Evolutionary conservation across 2,888 invertebrate species (phyloP).

Genomic region (Acrobasis consociella): DNA sequence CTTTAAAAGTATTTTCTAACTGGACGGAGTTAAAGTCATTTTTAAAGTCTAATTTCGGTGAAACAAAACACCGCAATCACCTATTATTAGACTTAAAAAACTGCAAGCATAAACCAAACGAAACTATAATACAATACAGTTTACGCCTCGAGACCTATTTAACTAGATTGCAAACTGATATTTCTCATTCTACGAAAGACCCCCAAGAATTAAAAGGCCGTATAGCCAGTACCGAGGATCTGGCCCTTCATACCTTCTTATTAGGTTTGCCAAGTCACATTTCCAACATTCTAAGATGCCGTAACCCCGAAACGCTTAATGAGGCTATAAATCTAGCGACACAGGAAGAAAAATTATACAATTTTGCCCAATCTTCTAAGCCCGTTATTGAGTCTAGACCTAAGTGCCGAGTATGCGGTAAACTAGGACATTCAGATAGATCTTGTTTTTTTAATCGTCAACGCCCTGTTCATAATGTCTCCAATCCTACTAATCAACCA

Average conservation of each 20-base stretch:
- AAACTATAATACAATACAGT: conserved; percentile 28
- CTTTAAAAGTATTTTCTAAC: conserved; percentile 27
- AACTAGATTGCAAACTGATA: conserved; percentile 25
- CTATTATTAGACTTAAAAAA: conserved; percentile 14
- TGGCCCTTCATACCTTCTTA: conserved; percentile 30
- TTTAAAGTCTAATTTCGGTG: conserved; percentile 30
- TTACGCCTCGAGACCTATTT: conserved; percentile 25
- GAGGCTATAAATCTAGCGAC: conserved; percentile 22
- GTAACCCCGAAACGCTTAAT: conserved; percentile 21
- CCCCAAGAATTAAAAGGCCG: conserved; percentile 29
- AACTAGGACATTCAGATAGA: too few relatives aligned
- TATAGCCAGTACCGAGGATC: conserved; percentile 34
- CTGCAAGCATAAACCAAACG: conserved; percentile 29
- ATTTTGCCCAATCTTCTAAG: too few relatives aligned
- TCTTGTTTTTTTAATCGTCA: too few relatives aligned
- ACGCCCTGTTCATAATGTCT: too few relatives aligned
- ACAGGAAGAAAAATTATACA: conserved; percentile 10
- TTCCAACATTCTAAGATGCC: conserved; percentile 22
- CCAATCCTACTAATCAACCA: too few relatives aligned
- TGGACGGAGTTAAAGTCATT: conserved; percentile 31
- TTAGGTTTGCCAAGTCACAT: conserved; percentile 17
- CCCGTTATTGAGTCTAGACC: too few relatives aligned
- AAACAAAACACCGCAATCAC: conserved; percentile 29
- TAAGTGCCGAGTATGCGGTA: too few relatives aligned
- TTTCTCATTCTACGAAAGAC: neutral